Percentiles rank a stretch among this genome's conserved stretches.
phyloP scores from a whole-genome alignment of 2,797 vertebrate species.

The Carduelis carduelis region DNA sequence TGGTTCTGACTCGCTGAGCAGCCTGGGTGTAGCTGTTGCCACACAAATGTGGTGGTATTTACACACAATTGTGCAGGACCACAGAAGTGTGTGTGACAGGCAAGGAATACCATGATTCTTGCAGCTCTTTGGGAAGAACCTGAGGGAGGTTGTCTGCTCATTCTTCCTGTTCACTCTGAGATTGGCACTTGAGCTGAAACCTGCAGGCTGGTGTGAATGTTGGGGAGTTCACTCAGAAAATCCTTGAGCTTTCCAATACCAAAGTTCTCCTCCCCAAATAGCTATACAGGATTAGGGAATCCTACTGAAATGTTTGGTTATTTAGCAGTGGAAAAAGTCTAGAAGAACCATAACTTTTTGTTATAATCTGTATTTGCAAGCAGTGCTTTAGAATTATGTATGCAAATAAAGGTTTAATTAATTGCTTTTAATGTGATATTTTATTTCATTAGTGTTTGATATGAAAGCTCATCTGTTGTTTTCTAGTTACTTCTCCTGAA shows the following conservation, averaged over 20 bases:
- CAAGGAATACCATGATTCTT: background rate
- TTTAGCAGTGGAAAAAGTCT: background rate
- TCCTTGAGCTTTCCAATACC: background rate
- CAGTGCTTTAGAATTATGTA: background rate
- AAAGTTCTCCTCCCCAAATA: background rate
- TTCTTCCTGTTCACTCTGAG: background rate
- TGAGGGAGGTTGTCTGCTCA: background rate
- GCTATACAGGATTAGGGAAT: background rate
- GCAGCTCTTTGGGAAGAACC: background rate
- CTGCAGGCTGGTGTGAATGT: background rate
- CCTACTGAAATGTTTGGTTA: background rate
- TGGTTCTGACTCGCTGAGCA: background rate
- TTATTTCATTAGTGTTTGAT: background rate
- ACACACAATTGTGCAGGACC: background rate
- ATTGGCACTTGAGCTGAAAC: background rate
- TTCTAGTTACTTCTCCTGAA: background rate
- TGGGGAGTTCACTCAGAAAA: background rate
- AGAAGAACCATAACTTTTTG: background rate
- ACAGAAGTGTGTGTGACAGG: background rate
- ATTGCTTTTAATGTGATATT: background rate
- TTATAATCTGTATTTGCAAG: background rate
- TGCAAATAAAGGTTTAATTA: background rate
- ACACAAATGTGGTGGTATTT: background rate
- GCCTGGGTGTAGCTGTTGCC: background rate
- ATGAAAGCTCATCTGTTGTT: background rate